Conservation (phyloP, 2,797 vertebrate species). For the Schizopygopsis malacanthus region DNA sequence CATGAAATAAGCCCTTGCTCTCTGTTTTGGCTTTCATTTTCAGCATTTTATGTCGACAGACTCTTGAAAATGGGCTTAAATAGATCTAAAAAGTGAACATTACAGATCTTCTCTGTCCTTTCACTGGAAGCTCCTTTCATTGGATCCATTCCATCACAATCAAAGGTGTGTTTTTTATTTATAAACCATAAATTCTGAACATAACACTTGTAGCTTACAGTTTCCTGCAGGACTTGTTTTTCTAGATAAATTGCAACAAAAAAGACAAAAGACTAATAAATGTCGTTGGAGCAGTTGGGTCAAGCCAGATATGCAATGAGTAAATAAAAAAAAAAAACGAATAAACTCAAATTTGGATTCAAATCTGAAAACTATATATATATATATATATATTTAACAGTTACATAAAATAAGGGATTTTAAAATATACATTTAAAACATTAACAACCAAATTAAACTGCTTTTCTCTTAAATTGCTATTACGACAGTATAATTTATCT, state of each 20-base stretch:
- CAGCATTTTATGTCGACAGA: slow-evolving; percentile 37
- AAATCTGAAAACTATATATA: too few species aligned
- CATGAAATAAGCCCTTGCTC: slow-evolving; percentile 53
- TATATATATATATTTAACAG: too few species aligned
- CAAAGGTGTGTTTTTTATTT: slow-evolving; percentile 52
- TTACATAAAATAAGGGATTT: background rate
- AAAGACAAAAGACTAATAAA: slow-evolving; percentile 50
- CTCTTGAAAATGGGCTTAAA: slow-evolving; percentile 24
- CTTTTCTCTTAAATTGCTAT: background rate
- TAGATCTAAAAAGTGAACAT: slow-evolving; percentile 56
- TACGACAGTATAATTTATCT: background rate
- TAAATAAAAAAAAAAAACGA: background rate
- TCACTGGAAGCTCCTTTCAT: slow-evolving; percentile 15
- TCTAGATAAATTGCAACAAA: slow-evolving; percentile 51
- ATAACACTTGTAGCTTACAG: slow-evolving; percentile 49
- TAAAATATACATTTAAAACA: too few species aligned
- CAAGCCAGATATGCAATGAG: slow-evolving; percentile 7
- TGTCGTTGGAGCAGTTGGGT: background rate
- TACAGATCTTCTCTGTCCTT: slow-evolving; percentile 26
- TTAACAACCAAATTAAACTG: background rate
- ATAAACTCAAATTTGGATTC: background rate
- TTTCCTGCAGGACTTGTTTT: slow-evolving; percentile 64
- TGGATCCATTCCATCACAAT: slow-evolving; percentile 19
- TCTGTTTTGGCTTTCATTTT: slow-evolving; percentile 49
- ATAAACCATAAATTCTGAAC: slow-evolving; percentile 54